Evolutionary conservation across 2,113 vertebrate genomes (phyloP).

Genomic region (Apodemus sylvaticus): DNA sequence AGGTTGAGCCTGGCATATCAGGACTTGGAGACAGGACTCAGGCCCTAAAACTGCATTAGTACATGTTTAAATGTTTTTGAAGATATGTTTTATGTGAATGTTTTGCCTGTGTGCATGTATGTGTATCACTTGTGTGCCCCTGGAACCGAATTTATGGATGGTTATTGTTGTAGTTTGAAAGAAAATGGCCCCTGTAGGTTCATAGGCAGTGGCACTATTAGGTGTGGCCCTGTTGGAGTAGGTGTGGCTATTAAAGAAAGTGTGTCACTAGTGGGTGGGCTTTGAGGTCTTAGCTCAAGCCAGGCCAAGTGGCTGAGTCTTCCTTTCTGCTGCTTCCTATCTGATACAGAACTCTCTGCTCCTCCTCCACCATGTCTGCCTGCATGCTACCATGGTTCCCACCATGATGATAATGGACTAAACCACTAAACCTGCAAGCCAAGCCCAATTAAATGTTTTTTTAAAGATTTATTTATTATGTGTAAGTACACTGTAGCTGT

Average conservation of each 20-base stretch:
- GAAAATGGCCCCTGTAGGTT: neutral
- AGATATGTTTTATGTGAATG: neutral
- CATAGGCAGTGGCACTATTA: neutral
- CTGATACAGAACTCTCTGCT: neutral
- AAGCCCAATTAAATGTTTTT: no score
- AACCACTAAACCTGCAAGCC: no score
- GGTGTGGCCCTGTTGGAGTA: neutral
- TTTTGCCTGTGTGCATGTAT: neutral
- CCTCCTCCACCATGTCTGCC: no score
- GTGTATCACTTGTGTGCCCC: neutral
- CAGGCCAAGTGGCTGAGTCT: neutral
- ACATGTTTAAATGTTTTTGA: neutral
- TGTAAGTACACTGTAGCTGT: no score
- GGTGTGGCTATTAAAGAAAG: neutral
- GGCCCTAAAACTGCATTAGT: neutral
- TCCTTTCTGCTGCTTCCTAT: neutral
- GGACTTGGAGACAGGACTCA: neutral
- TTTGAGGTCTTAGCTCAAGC: neutral
- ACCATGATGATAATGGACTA: no score
- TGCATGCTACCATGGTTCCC: no score
- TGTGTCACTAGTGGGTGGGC: neutral
- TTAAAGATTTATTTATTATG: no score
- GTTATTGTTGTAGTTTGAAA: neutral
- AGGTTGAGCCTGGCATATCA: neutral
- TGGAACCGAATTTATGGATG: neutral